Percentiles rank a stretch among this genome's conserved stretches.
phyloP scores from a whole-genome alignment of 1,140 invertebrate species.

The Coboldia fuscipes region DNA sequence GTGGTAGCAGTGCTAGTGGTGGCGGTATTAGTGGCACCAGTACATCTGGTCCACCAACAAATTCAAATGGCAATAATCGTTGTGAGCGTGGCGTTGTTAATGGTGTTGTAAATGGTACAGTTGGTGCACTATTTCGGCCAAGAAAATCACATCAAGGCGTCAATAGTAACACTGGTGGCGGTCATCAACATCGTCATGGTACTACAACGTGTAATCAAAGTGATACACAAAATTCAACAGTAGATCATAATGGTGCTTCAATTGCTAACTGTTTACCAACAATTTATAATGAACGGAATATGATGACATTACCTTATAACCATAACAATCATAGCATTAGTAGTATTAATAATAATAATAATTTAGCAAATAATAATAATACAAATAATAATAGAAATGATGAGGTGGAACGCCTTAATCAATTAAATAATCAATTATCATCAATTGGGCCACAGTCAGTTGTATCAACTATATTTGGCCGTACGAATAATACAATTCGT shows the following conservation, averaged over 20 bases:
- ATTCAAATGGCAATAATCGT: not conserved
- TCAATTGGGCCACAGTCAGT: slow-evolving; percentile 7
- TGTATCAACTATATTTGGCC: slow-evolving; percentile 16
- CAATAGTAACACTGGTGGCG: not conserved
- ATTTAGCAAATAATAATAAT: slow-evolving; percentile 3
- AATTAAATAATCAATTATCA: slow-evolving; percentile 18
- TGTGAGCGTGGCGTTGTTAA: not conserved
- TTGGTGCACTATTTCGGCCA: not conserved
- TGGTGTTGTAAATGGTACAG: not conserved
- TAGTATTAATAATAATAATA: slow-evolving; percentile 3
- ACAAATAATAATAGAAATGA: slow-evolving; percentile 7
- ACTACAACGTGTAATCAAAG: slow-evolving; percentile 4
- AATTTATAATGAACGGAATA: slow-evolving; percentile 16
- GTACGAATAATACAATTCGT: slow-evolving; percentile 10
- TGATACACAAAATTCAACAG: slow-evolving; percentile 2
- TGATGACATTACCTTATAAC: slow-evolving; percentile 16
- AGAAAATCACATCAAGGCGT: not conserved
- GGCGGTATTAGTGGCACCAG: not conserved
- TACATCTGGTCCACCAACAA: not conserved
- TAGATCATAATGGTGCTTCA: not conserved
- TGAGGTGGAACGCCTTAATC: slow-evolving; percentile 17
- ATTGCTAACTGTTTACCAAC: slow-evolving; percentile 6
- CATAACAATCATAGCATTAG: slow-evolving; percentile 1
- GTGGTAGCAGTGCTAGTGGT: not conserved
- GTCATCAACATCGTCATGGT: not conserved